Percentiles rank a stretch among this genome's conserved stretches.
These are phyloP conservation scores for Adelphocoris suturalis DNA, from an alignment of 2,888 invertebrate species.

Conservation along the genomic window DNA sequence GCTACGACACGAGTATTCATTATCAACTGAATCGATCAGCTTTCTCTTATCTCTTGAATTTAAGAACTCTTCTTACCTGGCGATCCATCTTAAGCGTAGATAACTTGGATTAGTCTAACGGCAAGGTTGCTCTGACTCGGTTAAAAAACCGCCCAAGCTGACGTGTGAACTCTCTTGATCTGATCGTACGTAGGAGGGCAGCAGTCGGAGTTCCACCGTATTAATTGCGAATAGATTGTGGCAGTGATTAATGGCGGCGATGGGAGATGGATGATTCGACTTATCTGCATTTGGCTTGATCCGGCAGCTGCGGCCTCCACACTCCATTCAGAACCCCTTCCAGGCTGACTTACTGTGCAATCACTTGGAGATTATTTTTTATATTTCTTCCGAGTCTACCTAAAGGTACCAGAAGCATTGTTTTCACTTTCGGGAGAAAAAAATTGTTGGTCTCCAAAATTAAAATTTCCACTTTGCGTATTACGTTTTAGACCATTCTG, in stretches of 20 bases:
- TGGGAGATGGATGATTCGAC: neutral
- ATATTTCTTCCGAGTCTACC: too few relatives aligned
- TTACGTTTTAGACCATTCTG: too few relatives aligned
- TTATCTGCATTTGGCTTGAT: neutral
- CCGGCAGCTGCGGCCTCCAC: neutral
- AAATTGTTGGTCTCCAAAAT: too few relatives aligned
- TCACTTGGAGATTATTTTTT: neutral
- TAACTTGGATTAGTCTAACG: neutral
- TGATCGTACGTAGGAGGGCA: neutral
- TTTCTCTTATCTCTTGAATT: neutral
- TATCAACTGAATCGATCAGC: neutral
- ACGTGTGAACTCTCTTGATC: neutral
- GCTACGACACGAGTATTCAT: too few relatives aligned
- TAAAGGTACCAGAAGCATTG: too few relatives aligned
- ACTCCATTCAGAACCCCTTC: neutral
- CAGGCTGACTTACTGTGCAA: neutral
- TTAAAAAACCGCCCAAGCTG: neutral
- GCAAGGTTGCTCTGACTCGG: neutral
- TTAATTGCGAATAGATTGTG: constrained; percentile 3
- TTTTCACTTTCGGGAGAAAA: too few relatives aligned
- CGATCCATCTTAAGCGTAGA: neutral
- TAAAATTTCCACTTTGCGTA: too few relatives aligned
- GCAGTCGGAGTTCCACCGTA: neutral
- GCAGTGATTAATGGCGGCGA: neutral
- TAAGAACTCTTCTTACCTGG: neutral